Base-by-base conservation (phyloP, 2,113 vertebrate species). In the Phrynocephalus versicolor region DNA sequence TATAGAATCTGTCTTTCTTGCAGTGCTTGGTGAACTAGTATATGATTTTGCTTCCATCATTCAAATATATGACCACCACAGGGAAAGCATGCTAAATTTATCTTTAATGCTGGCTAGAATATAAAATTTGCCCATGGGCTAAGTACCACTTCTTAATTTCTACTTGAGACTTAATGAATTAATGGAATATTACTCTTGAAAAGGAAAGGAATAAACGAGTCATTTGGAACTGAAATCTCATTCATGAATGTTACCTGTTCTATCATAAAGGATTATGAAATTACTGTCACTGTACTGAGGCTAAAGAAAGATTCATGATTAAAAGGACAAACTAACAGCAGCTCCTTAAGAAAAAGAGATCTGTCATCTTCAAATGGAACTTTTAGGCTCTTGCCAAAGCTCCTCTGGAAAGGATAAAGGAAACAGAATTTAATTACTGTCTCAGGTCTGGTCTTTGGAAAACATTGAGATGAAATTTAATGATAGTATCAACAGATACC, bases 361-460 rank as follows among this genome's bases (percentile, higher is more conserved):
- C 51, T 86, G 87, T 88, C 77, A 88, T 88, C 69, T 85, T 90
- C 77, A 90, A 88, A 92, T 86, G 30, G 19, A 90, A 6, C n/a
- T 83, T 81, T 18, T 79, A 85, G 3, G 81, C 0, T 82, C 65
- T 88, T 92, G 81, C 71, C 81, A 87, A 69, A 60, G 77, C 25
- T 78, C 64, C 89, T 64, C 37, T 75, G 60, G 69, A 92, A 86
- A 81, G 33, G 2, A 89, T 57, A 83, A 90, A 90, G 45, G 6
- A 30, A 84, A 51, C 75, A 90, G 85, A 89, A 80, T 72, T 67
- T 39, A 83, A 87, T 71, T 90, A 69, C 25, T 88, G 39, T 71
- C 19, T 88, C 89, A 57, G 12, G 41, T 0, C 5, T 85, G 13
- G 35, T 90, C 81, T 87, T 55, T 8, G 69, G 39, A 57, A 85